Base-by-base conservation (phyloP, 2,888 invertebrate genomes). In the Cataglyphis altisquamis region DNA sequence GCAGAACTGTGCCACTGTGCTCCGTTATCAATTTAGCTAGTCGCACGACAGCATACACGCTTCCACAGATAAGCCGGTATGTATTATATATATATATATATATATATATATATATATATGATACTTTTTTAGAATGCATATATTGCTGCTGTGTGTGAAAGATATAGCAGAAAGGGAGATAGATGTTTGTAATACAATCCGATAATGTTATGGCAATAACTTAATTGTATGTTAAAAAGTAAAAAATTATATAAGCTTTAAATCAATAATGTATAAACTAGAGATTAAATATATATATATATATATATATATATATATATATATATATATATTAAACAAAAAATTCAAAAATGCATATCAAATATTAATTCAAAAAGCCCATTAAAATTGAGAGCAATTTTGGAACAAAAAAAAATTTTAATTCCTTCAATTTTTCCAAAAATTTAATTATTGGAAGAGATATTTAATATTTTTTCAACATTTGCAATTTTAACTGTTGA, bases 11-110 rank as follows among this genome's bases (percentile, higher is more conserved):
- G 78, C 57, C 72, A 80, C 45, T 36, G 29, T 15, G 78, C 6
- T 36, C 72, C 60, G 60, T 80, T 80, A 80, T 80, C 78, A 80
- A 72, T 80, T 80, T 32, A 45, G 45, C 15, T 67, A 48, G 78
- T 78, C 70, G 25, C 45, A 60, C 57, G 72, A 45, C 70, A 45
- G 70, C 39, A 9, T 32, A 18, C 9, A 21, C 52, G 21, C 9
- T 67, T 21, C 21, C 57, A 6, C 48, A 70, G 60, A 70, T 80
- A 80, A 80, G 18, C 45, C 25, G 45, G 12, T 25, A 36, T 60
- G 21, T 36, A 70, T 60, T 10, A 12, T 12, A 15, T 21, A 4
- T n/a, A 15, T 10, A 12, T 12, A 15, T 21, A 6, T n/a, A 15
- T 10, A 12, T 12, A 15, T 21, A 6, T n/a, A 15, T 10, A 12